These are phyloP conservation scores for Diadumene lineata DNA, from an alignment of 92 coral and sea anemone species.

Conservation along the genomic window DNA sequence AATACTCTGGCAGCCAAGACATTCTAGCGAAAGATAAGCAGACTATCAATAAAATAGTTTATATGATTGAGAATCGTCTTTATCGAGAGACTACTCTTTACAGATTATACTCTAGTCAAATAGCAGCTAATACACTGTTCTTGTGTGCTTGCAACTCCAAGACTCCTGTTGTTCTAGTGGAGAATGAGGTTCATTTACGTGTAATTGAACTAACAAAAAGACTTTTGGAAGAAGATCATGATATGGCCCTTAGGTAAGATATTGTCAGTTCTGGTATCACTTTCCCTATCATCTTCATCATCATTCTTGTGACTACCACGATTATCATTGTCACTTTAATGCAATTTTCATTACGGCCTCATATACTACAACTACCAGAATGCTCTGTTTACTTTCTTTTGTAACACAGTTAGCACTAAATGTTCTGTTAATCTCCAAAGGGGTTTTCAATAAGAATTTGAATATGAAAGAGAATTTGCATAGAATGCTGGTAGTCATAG, in stretches of 20 bases:
- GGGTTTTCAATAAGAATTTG: too few relatives aligned
- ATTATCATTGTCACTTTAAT: too few relatives aligned
- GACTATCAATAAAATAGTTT: conserved; percentile 56
- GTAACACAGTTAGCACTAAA: too few relatives aligned
- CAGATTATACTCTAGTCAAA: conserved; percentile 65
- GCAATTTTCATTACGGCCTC: too few relatives aligned
- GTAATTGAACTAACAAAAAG: conserved; percentile 55
- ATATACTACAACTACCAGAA: too few relatives aligned
- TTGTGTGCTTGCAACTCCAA: conserved; percentile 71
- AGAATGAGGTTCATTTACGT: conserved; percentile 51
- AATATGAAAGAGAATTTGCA: too few relatives aligned
- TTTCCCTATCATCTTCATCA: too few relatives aligned
- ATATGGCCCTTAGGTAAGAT: conserved; percentile 73
- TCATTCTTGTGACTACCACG: too few relatives aligned
- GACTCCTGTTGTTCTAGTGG: conserved; percentile 65
- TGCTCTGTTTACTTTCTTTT: too few relatives aligned
- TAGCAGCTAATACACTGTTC: conserved; percentile 82
- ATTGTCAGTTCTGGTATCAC: not conserved
- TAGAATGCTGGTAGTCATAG: too few relatives aligned
- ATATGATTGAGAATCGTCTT: conserved; percentile 70
- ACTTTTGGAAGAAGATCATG: conserved; percentile 37
- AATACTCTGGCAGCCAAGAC: conserved; percentile 73
- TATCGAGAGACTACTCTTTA: conserved; percentile 33
- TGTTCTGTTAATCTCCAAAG: too few relatives aligned
- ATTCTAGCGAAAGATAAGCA: conserved; percentile 42